Evolutionary conservation across 2,113 vertebrate genomes (phyloP), one percentile per base, ranked within the genome.

Genomic region (Sinocyclocheilus anshuiensis): DNA sequence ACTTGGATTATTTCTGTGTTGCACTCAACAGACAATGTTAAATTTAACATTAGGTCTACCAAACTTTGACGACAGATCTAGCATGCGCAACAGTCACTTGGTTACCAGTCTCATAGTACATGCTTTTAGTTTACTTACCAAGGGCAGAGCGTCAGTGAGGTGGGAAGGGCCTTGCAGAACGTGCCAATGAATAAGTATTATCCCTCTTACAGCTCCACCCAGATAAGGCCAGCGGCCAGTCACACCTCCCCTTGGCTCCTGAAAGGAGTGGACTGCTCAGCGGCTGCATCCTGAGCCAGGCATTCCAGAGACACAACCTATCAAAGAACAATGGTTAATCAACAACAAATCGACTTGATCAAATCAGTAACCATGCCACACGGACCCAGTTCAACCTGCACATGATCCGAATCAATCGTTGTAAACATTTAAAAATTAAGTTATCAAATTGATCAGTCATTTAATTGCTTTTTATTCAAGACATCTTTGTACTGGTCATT

Each of bases 251-350:
- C 89, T 89, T 86, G 88, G 91, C 91, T 93, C 90, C 93, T 91
- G 88, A 90, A 88, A 82, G 80, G 88, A 86, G 86, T 72, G 77
- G 85, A 87, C 67, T 86, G 83, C 90, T 92, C 67, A 80, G 79
- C 71, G 89, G 88, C 90, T 87, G 87, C 94, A 94, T 95, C 91
- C 92, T 94, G 91, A 88, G 80, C 84, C 82, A 78, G 81, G 91
- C 94, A 95, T 95, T 91, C 92, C 93, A 91, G 81, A 89, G 53
- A 67, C 86, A 74, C 89, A 77, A 67, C 77, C 87, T 91, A 8
- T 48, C 18, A 26, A 13, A 84, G 29, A 55, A 13, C 4, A 48
- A 9, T 65, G 11, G 57, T 69, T 39, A 67, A 74, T 77, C 18
- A 11, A 84, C 16, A 57, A 69, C 11, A 86, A 6, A 29, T 12